Evolutionary conservation across 2,888 invertebrate genomes (phyloP).

Genomic region (Trichogramma dendrolimi): DNA sequence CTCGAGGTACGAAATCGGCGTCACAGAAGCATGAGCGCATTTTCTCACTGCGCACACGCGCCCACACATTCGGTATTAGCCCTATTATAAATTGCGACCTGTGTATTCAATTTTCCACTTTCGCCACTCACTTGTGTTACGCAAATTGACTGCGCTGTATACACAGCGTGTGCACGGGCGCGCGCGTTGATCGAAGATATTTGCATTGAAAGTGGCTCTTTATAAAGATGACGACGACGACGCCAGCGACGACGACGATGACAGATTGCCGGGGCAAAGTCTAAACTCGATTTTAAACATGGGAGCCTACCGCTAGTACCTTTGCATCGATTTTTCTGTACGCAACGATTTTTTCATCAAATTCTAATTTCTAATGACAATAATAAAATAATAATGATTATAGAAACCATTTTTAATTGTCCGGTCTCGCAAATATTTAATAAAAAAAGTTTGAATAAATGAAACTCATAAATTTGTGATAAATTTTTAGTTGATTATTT

Average conservation of each 20-base stretch:
- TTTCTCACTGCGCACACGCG: too few relatives aligned
- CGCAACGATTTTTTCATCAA: neutral
- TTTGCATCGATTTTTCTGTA: neutral
- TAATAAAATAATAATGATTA: neutral
- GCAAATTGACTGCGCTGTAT: too few relatives aligned
- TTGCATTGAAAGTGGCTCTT: slow-evolving; percentile 51
- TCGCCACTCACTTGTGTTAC: neutral
- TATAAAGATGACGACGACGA: slow-evolving; percentile 4
- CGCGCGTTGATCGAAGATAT: slow-evolving; percentile 32
- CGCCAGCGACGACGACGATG: neutral
- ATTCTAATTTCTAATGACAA: neutral
- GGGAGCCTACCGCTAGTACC: too few relatives aligned
- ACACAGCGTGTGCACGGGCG: neutral
- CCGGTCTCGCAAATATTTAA: neutral
- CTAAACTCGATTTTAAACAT: too few relatives aligned
- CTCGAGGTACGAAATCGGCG: too few relatives aligned
- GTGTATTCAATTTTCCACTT: slow-evolving; percentile 22
- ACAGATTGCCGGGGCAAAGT: slow-evolving; percentile 12
- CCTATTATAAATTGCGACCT: neutral
- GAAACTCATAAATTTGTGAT: too few relatives aligned
- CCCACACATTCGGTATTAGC: slow-evolving; percentile 3
- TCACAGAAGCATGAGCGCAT: too few relatives aligned
- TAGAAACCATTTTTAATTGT: neutral
- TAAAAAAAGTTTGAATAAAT: too few relatives aligned
- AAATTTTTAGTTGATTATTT: too few relatives aligned